phyloP scores from a whole-genome alignment of 1,140 invertebrate genomes.

The Apis cerana region DNA sequence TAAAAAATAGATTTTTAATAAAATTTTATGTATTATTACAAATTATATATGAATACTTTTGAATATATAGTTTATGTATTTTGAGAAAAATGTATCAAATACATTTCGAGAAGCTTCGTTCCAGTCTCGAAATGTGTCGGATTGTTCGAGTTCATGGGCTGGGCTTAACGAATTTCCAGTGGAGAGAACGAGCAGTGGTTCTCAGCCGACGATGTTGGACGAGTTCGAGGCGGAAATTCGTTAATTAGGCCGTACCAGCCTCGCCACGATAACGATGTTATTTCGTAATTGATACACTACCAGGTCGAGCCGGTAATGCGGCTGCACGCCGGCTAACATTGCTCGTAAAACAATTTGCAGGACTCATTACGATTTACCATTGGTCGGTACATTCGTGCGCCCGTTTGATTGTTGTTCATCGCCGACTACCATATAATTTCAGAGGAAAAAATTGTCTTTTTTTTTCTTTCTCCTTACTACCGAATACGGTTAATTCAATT shows the following conservation, averaged over 20 bases:
- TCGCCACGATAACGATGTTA: slow-evolving; percentile 52
- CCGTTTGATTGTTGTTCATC: slow-evolving; percentile 24
- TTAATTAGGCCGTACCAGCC: slow-evolving; percentile 51
- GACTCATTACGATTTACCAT: slow-evolving; percentile 55
- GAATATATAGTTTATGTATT: not conserved
- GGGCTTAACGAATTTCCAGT: slow-evolving; percentile 12
- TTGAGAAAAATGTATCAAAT: not conserved
- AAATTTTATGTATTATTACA: too few species aligned
- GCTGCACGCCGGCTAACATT: slow-evolving; percentile 31
- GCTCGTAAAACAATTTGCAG: slow-evolving; percentile 52
- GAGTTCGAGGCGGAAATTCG: slow-evolving; percentile 25
- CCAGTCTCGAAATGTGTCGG: not conserved
- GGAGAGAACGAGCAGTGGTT: not conserved
- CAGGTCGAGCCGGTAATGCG: slow-evolving; percentile 28
- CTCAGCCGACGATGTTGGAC: slow-evolving; percentile 22
- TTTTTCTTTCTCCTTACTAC: not conserved
- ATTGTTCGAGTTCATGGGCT: not conserved
- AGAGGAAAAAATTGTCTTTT: not conserved
- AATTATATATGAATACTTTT: too few species aligned
- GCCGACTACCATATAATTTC: not conserved
- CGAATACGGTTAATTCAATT: not conserved
- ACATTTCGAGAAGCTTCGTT: not conserved
- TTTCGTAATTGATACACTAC: slow-evolving; percentile 59
- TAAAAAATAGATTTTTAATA: too few species aligned
- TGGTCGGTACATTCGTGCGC: not conserved